Evolutionary conservation across 2,888 invertebrate genomes (phyloP), one percentile per base, ranked within the genome.

Genomic region (Erebia epiphron): DNA sequence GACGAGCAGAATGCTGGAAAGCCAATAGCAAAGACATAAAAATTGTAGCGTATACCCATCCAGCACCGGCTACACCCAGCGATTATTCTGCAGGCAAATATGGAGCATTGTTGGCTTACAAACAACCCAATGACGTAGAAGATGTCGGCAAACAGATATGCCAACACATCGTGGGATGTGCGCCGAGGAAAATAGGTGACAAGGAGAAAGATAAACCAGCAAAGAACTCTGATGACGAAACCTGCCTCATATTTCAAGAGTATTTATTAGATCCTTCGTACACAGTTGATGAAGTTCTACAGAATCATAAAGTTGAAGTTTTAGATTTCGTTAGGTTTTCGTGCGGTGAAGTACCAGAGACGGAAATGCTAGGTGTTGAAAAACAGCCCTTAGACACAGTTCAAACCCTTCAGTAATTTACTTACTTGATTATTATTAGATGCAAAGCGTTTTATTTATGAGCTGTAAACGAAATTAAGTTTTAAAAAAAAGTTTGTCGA

Each of bases 161-260:
- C 83, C 98, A 99, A 85, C 99, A 99, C 83, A 95, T 99, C 79
- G 97, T 99, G 26, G 98, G 98, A 46, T 96, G 98, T 95, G 96
- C 96, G 79, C 98, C 98, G 0, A 86, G 82, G 52, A 96, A 95
- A 90, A 94, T 98, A 73, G 98, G 98, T 0, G 87, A 94, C 76
- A 92, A 94, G 75, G 91, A 91, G 16, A 88, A 86, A 64, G 97
- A 97, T 81, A 87, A 95, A 77, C 96, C 96, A 9, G 86, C 92
- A 0, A 89, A 94, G 75, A 95, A 96, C 78, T 84, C 94, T 62
- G 97, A 97, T 78, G 96, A 97, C 61, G 98, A 98, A 91, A 94
- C 94, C 0, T 95, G 95, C 79, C 94, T 99, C 74, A 95, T 98
- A 71, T 95, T 95, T 86, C 99, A 99, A 87, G 98, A 98, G 80